Base-by-base conservation (phyloP, 2,113 vertebrate genomes). In the Trichomycterus rosablanca region DNA sequence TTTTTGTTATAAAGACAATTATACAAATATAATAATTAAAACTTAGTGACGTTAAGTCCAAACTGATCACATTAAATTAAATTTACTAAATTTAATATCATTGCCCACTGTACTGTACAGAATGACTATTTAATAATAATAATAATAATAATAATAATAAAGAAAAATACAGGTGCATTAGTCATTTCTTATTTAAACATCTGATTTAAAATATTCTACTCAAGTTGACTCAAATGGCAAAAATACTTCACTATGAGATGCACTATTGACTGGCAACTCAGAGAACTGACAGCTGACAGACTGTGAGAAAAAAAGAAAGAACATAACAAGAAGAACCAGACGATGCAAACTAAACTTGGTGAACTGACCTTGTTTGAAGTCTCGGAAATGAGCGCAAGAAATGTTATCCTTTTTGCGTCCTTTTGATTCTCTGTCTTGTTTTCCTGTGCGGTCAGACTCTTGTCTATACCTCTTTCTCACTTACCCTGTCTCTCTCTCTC, bases 321-420 rank as follows among this genome's bases (percentile, higher is more conserved):
- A 23, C 19, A 40, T 20, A 57, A 20, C 19, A 22, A 24, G 12
- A 45, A 53, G 48, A 59, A 16, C 4, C 22, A 56, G 26, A 30
- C 10, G 45, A 57, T 45, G 26, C 15, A 30, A 19, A 14, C 16
- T 4, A 54, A 30, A 45, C 26, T 64, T 20, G 20, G 49, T 30
- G 48, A 39, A 72, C 69, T 63, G 16, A 67, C 69, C 69, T 71
- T 63, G 45, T 42, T 32, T 67, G 60, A 58, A 72, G 60, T 56
- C 69, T 67, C 30, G 22, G 52, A 61, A 37, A 44, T 10, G 34
- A 61, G 39, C 51, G 59, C 30, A 23, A 62, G 46, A 57, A 45
- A 4, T 55, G 59, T 56, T 58, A 72, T 72, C 69, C 69, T 63
- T 67, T 40, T 15, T 62, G 63, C 53, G 37, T 72, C 40, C 40